phyloP scores from a whole-genome alignment of 2,888 invertebrate genomes.

The Heliconius ismenius region DNA sequence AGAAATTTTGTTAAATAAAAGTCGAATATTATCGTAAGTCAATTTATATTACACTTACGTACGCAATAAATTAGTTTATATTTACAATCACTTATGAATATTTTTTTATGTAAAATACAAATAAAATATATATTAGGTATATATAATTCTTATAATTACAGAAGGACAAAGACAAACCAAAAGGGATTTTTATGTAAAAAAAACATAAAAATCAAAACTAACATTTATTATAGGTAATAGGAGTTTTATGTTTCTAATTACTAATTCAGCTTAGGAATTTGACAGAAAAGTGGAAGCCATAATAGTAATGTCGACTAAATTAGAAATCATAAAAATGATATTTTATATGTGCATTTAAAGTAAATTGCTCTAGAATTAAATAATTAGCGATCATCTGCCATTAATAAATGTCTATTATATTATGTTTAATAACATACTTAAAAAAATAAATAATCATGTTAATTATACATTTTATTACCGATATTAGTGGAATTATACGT shows the following conservation, averaged over 20 bases:
- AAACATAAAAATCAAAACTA: slow-evolving; percentile 27
- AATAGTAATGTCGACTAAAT: slow-evolving; percentile 30
- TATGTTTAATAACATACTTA: slow-evolving; percentile 38
- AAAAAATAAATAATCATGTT: slow-evolving; percentile 40
- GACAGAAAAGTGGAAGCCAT: slow-evolving; percentile 25
- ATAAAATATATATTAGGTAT: slow-evolving; percentile 1
- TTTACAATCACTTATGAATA: slow-evolving; percentile 51
- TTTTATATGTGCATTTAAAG: slow-evolving; percentile 36
- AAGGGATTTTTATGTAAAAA: slow-evolving; percentile 6
- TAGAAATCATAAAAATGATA: slow-evolving; percentile 39
- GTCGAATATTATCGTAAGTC: slow-evolving; percentile 24
- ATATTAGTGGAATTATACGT: slow-evolving; percentile 35
- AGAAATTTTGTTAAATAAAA: slow-evolving; percentile 28
- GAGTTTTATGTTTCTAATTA: slow-evolving; percentile 23
- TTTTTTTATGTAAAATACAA: slow-evolving; percentile 12
- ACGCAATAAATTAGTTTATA: slow-evolving; percentile 64
- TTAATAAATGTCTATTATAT: slow-evolving; percentile 39
- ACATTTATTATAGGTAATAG: slow-evolving; percentile 28
- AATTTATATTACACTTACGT: slow-evolving; percentile 31
- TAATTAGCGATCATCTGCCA: slow-evolving; percentile 39
- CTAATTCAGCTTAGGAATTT: slow-evolving; percentile 12
- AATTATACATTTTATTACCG: slow-evolving; percentile 39
- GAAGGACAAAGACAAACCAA: slow-evolving; percentile 16
- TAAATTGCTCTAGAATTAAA: slow-evolving; percentile 39
- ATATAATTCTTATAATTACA: slow-evolving; percentile 3